Percentiles rank a stretch among this genome's conserved stretches.
Conservation (phyloP, 2,113 vertebrate species). For the Aphyosemion australe region DNA sequence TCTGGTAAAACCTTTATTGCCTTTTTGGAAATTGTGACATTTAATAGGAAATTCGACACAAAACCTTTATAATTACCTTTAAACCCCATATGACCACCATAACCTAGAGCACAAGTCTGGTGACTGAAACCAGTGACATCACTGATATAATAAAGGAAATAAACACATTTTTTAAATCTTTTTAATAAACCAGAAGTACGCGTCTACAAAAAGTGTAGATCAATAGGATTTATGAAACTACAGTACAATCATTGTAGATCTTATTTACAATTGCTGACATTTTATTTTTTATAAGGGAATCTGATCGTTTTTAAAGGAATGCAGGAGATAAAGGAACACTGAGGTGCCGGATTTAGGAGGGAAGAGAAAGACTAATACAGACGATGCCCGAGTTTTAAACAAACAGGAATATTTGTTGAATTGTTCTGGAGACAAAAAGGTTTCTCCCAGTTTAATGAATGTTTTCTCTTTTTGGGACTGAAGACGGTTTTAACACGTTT, state of each 20-base stretch:
- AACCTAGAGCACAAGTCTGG: no score
- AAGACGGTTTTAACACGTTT: constrained; percentile 30
- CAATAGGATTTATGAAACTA: constrained; percentile 79
- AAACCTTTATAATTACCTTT: no score
- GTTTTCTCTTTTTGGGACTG: no score
- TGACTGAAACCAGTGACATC: not conserved
- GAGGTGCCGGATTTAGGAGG: constrained; percentile 24
- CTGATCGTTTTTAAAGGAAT: constrained; percentile 32
- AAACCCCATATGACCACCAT: no score
- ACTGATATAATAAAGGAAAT: no score
- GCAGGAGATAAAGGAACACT: constrained; percentile 46
- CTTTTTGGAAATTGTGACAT: no score
- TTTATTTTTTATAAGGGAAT: constrained; percentile 55
- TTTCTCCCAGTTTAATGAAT: not conserved
- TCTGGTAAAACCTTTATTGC: no score
- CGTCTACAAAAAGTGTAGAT: constrained; percentile 81
- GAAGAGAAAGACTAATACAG: constrained; percentile 10
- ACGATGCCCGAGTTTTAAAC: not conserved
- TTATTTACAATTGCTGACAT: constrained; percentile 82
- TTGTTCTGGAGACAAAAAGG: not conserved
- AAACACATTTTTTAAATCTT: constrained; percentile 67
- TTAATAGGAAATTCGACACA: no score
- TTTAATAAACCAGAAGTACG: constrained; percentile 82
- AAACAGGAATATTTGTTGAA: not conserved
- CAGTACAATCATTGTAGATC: constrained; percentile 80